Evolutionary conservation across 2,113 vertebrate species (phyloP).

Genomic region (Puma concolor): DNA sequence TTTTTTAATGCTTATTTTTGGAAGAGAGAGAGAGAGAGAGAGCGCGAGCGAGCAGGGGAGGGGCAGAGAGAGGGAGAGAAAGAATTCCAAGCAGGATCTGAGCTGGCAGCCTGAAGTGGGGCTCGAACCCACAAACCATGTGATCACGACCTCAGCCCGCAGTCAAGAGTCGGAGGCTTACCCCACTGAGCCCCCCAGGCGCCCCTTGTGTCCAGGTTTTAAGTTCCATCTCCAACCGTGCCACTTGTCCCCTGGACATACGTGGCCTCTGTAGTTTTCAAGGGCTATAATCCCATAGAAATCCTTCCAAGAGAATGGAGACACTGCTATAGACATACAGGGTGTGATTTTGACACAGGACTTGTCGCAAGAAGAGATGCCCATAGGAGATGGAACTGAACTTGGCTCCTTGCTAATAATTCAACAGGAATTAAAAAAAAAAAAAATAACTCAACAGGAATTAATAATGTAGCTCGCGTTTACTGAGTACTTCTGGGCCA

Average conservation of each 20-base stretch:
- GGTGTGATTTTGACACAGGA: background rate
- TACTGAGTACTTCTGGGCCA: background rate
- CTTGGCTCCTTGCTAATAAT: background rate
- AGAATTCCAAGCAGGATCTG: no score
- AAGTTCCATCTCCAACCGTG: background rate
- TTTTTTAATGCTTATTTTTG: no score
- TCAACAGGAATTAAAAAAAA: background rate
- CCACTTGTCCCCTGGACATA: background rate
- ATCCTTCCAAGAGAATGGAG: background rate
- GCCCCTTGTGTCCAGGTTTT: background rate
- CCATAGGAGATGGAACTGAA: background rate
- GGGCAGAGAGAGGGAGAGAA: no score
- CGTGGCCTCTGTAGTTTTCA: background rate
- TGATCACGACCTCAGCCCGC: no score
- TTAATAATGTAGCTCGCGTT: background rate
- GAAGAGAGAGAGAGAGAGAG: no score
- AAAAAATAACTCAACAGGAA: background rate
- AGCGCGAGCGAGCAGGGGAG: no score
- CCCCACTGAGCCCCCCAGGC: no score
- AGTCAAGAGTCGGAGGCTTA: no score
- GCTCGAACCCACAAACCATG: no score
- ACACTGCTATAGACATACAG: background rate
- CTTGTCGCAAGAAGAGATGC: background rate
- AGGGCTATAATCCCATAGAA: background rate
- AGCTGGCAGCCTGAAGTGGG: no score